Percentiles rank a stretch among this genome's conserved stretches.
phyloP scores from a whole-genome alignment of 2,888 invertebrate genomes.

The Cremastobaeus sp. region DNA sequence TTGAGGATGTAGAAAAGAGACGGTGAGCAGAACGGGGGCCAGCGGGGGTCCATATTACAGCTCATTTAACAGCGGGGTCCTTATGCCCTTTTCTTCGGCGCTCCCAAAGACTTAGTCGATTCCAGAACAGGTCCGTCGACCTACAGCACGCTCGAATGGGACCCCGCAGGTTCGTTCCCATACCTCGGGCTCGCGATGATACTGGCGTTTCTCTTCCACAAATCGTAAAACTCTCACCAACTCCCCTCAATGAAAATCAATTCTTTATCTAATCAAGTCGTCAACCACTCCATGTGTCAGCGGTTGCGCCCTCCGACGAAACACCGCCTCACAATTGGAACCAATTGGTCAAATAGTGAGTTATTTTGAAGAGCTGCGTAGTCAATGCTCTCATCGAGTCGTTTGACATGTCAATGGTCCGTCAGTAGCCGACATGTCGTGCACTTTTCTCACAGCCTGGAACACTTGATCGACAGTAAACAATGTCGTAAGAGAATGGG shows the following conservation, averaged over 20 bases:
- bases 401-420: conserved; percentile 8
- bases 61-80: conserved; percentile 78
- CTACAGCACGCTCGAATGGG: conserved; percentile 57
- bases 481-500: conserved; percentile 7
- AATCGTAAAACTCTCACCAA: conserved; percentile 47
- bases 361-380: not conserved
- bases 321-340: too few relatives aligned
- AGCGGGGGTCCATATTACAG: conserved; percentile 78
- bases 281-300: not conserved
- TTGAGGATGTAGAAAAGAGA: conserved; percentile 48
- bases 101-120: conserved; percentile 66
- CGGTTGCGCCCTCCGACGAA: too few relatives aligned
- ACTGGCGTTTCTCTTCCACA: conserved; percentile 41
- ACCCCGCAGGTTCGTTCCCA: conserved; percentile 65
- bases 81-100: conserved; percentile 72
- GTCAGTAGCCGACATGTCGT: conserved; percentile 8
- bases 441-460: conserved; percentile 19
- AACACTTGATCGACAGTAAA: conserved; percentile 7
- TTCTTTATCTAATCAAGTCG: conserved; percentile 5
- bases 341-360: not conserved
- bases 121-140: conserved; percentile 65
- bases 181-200: conserved; percentile 35
- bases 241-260: conserved; percentile 11
- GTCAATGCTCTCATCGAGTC: too few relatives aligned
- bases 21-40: conserved; percentile 66